These are phyloP conservation scores for Carollia perspicillata DNA, from an alignment of 2,113 vertebrate species.

Conservation along the genomic window DNA sequence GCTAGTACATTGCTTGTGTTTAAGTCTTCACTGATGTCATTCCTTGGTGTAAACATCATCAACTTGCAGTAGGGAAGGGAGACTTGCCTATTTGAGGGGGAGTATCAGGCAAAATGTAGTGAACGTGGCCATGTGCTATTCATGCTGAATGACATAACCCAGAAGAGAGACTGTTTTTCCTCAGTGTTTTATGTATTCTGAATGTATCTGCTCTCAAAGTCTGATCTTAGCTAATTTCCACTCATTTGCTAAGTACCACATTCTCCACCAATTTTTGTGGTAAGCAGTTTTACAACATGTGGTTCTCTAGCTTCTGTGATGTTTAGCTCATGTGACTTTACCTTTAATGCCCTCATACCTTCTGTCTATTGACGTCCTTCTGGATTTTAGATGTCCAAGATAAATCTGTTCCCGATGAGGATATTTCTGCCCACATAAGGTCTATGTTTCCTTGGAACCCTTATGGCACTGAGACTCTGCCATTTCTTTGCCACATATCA, in stretches of 20 bases:
- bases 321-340: not conserved
- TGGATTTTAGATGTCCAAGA: not conserved
- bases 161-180: not conserved
- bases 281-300: not conserved
- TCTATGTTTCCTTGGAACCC: not conserved
- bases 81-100: not conserved
- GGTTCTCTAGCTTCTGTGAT: not conserved
- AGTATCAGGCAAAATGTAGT: not conserved
- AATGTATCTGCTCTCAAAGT: not conserved
- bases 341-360: not conserved
- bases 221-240: not conserved
- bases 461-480: rapidly evolving
- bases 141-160: not conserved
- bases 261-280: not conserved
- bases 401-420: not conserved
- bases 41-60: not conserved
- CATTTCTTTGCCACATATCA: not conserved
- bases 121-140: not conserved
- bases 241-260: not conserved
- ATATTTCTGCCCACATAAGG: not conserved
- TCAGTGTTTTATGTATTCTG: not conserved
- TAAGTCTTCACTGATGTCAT: not conserved
- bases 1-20: not conserved
- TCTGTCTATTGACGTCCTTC: not conserved
- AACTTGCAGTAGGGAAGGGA: not conserved